phyloP scores from a whole-genome alignment of 2,888 invertebrate species.

The Ceratothoa steindachneri region DNA sequence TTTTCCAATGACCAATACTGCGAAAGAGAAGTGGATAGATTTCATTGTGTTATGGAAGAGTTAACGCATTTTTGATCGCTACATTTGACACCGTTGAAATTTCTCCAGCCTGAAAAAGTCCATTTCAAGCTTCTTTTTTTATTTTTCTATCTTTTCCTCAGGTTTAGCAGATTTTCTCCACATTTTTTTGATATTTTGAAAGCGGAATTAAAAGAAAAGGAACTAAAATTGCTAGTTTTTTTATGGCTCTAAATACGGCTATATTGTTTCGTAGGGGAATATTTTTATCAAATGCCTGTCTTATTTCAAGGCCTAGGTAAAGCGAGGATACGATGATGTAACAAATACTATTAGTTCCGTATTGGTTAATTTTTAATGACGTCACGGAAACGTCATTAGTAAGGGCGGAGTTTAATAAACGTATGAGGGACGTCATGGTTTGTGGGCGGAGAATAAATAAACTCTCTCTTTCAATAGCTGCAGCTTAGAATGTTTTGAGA shows the following conservation, averaged over 20 bases:
- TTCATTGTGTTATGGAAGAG: too few species aligned
- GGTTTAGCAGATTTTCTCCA: too few species aligned
- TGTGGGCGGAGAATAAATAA: conserved; percentile 8
- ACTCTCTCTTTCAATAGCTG: conserved; percentile 13
- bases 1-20: too few species aligned
- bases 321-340: neutral
- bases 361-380: neutral
- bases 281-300: neutral
- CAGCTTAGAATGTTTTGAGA: conserved; percentile 8
- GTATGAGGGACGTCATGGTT: neutral
- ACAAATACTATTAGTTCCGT: neutral
- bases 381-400: neutral
- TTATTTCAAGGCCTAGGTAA: conserved; percentile 11
- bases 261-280: neutral
- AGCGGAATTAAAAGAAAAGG: neutral
- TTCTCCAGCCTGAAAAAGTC: too few species aligned
- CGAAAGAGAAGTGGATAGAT: too few species aligned
- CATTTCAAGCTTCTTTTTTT: too few species aligned
- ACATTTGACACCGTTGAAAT: too few species aligned
- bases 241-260: neutral
- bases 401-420: neutral
- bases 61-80: too few species aligned
- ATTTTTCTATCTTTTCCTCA: too few species aligned
- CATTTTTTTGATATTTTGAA: too few species aligned
- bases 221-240: neutral